Conservation (phyloP, 2,888 invertebrate species). For the Drosophila vallismaia region DNA sequence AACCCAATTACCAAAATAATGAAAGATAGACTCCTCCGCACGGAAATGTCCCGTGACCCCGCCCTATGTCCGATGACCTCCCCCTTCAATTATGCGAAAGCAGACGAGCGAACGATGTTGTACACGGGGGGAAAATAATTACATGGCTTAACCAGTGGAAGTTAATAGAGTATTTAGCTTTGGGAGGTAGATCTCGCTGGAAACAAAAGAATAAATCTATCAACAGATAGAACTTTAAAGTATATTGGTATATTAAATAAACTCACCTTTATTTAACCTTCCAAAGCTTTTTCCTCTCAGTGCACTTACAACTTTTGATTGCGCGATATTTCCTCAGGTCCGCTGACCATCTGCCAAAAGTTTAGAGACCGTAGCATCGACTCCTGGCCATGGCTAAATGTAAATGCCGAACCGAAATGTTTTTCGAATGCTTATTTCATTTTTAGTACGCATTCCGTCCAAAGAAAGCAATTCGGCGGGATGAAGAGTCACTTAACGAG, state of each 20-base stretch:
- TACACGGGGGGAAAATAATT: slow-evolving; percentile 28
- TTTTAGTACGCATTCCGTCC: slow-evolving; percentile 38
- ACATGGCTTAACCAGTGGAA: slow-evolving; percentile 29
- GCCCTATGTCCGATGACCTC: neutral
- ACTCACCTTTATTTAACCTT: neutral
- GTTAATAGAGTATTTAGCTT: neutral
- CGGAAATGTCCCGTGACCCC: slow-evolving; percentile 6
- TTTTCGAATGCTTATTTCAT: slow-evolving; percentile 48
- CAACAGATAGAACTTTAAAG: neutral
- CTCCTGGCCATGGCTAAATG: slow-evolving; percentile 52
- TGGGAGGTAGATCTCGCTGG: neutral
- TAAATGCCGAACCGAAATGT: slow-evolving; percentile 46
- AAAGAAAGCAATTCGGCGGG: slow-evolving; percentile 38
- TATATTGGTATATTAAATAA: neutral
- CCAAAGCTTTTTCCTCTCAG: slow-evolving; percentile 8
- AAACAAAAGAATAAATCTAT: too few species aligned
- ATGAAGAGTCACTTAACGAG: slow-evolving; percentile 46
- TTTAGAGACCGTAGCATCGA: slow-evolving; percentile 10
- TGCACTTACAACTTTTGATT: slow-evolving; percentile 51
- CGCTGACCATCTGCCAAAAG: slow-evolving; percentile 28
- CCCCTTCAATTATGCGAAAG: slow-evolving; percentile 58
- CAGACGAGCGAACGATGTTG: slow-evolving; percentile 27
- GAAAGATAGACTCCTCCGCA: slow-evolving; percentile 45
- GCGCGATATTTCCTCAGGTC: slow-evolving; percentile 37
- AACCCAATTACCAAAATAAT: slow-evolving; percentile 70